These are phyloP conservation scores for Coptotermes formosanus DNA, from an alignment of 1,140 invertebrate species.

Conservation along the genomic window DNA sequence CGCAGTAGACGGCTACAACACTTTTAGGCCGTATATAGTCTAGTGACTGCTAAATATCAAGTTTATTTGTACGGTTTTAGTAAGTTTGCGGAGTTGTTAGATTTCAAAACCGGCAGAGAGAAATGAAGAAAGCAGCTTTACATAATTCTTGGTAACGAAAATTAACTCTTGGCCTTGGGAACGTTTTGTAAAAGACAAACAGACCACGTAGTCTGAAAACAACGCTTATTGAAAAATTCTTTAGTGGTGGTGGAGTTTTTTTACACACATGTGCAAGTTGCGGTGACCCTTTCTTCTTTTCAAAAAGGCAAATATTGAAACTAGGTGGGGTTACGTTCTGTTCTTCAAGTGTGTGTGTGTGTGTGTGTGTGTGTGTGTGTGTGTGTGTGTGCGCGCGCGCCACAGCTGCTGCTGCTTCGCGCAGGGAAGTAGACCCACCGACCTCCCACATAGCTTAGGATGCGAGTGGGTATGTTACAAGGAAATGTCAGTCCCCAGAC, in stretches of 20 bases:
- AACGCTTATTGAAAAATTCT: not conserved
- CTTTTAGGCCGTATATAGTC: too few species aligned
- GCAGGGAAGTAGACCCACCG: not conserved
- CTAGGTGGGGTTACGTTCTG: not conserved
- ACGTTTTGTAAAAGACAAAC: not conserved
- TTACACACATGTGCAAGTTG: slow-evolving; percentile 15
- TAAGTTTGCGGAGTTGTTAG: too few species aligned
- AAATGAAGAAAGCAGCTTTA: not conserved
- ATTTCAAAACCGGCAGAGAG: too few species aligned
- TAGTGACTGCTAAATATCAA: too few species aligned
- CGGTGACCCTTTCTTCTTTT: slow-evolving; percentile 14
- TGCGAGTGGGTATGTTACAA: not conserved
- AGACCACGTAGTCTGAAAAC: not conserved
- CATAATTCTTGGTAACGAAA: not conserved
- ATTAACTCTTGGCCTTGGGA: not conserved
- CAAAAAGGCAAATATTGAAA: slow-evolving; percentile 8
- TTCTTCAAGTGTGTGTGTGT: not conserved
- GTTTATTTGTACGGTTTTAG: too few species aligned
- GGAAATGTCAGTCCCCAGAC: not conserved
- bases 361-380: too few species aligned
- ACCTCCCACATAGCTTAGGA: not conserved
- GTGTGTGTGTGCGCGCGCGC: too few species aligned
- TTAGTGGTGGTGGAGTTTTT: not conserved
- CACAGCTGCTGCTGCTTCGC: not conserved
- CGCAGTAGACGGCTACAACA: too few species aligned